phyloP scores from a whole-genome alignment of 2,888 invertebrate genomes.

The Sisyra terminalis region DNA sequence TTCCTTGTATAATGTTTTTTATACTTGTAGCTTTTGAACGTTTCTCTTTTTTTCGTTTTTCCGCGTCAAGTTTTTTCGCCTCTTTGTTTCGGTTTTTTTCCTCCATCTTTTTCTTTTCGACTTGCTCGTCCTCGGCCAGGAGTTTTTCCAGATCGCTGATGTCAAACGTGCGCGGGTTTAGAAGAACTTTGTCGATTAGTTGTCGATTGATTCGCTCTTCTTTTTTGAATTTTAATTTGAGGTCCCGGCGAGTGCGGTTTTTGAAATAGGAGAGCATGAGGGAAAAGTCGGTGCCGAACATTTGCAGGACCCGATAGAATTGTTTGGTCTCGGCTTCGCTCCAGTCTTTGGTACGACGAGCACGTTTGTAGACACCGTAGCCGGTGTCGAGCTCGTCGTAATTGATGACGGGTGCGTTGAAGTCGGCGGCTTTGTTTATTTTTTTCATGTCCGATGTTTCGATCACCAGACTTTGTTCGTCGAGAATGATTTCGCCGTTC shows the following conservation, averaged over 20 bases:
- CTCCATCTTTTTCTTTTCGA: constrained; percentile 17
- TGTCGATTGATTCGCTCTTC: constrained; percentile 66
- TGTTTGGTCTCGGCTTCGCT: constrained; percentile 62
- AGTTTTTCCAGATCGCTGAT: constrained; percentile 40
- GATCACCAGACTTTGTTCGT: constrained; percentile 62
- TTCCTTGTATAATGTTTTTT: too few relatives aligned
- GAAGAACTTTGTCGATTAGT: constrained; percentile 59
- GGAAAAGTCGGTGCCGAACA: constrained; percentile 84
- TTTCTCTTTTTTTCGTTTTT: not conserved
- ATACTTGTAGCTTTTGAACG: too few relatives aligned
- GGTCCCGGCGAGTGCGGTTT: constrained; percentile 56
- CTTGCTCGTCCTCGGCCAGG: constrained; percentile 30
- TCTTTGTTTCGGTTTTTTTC: constrained; percentile 14
- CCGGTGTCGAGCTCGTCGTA: constrained; percentile 38
- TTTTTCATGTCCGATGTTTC: constrained; percentile 51
- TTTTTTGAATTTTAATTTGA: constrained; percentile 85
- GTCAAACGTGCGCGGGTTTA: constrained; percentile 52
- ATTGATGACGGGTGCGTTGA: constrained; percentile 33
- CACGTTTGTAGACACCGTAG: constrained; percentile 47
- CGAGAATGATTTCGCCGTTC: constrained; percentile 69
- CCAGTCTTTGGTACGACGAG: constrained; percentile 59
- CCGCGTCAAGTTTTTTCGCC: constrained; percentile 11
- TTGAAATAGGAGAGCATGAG: constrained; percentile 72
- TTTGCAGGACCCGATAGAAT: constrained; percentile 80
- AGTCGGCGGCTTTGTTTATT: constrained; percentile 37